These are phyloP conservation scores for Mechanitis messenoides DNA, from an alignment of 2,888 invertebrate genomes.

Conservation along the genomic window DNA sequence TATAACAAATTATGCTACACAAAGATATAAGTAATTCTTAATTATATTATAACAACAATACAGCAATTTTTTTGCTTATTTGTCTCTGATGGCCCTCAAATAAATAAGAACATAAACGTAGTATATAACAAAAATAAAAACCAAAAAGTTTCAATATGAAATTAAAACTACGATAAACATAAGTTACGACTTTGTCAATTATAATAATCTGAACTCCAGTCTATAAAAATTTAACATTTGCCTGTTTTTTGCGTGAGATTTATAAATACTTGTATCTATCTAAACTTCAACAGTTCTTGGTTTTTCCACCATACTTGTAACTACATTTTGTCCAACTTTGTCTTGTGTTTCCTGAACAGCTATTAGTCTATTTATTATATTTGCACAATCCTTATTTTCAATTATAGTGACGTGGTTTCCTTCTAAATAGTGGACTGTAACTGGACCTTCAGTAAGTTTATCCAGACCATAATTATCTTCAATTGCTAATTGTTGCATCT, in stretches of 20 bases:
- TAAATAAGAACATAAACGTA: no score
- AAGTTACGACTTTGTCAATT: no score
- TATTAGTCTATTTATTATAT: slow-evolving; percentile 76
- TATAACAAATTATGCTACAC: no score
- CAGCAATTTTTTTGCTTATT: no score
- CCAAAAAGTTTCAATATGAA: no score
- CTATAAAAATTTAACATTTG: no score
- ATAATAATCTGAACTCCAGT: no score
- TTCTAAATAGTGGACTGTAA: slow-evolving; percentile 80
- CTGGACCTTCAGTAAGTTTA: slow-evolving; percentile 72
- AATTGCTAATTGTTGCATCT: slow-evolving; percentile 64
- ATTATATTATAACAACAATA: no score
- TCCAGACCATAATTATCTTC: slow-evolving; percentile 82
- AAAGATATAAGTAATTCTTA: no score
- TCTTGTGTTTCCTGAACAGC: slow-evolving; percentile 35
- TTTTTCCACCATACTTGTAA: slow-evolving; percentile 60
- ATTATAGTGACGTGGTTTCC: slow-evolving; percentile 84
- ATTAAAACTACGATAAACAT: no score
- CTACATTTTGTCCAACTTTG: slow-evolving; percentile 48
- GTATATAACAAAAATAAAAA: no score
- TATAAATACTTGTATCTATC: slow-evolving; percentile 6
- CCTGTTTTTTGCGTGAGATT: not conserved
- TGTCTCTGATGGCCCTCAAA: no score
- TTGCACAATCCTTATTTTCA: slow-evolving; percentile 78
- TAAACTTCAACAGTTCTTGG: slow-evolving; percentile 45